Base-by-base conservation (phyloP, 2,888 invertebrate genomes). In the Tetramorium bicarinatum region DNA sequence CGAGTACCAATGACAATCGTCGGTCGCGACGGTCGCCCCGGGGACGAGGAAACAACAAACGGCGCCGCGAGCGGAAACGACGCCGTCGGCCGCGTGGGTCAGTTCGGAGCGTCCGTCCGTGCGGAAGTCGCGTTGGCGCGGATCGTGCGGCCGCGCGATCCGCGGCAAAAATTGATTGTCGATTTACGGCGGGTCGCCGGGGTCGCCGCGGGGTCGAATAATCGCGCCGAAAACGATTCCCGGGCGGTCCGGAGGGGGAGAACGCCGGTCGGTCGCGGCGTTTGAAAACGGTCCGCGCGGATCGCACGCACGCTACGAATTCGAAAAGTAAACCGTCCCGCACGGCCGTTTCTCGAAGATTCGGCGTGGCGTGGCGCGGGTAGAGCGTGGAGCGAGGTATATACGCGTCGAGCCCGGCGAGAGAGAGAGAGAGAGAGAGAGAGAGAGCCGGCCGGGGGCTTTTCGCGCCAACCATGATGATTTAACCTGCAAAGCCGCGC, bases 391-490 rank as follows among this genome's bases (percentile, higher is more conserved):
- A 9, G 56, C 56, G 56, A n/a, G n/a, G 79, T 56, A 56, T 29
- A 3, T n/a, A 21, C 2, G 0, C 67, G 25, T 0, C 21, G 54
- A 1, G 47, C 34, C 67, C 34, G 18, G 47, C 29, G 15, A 47
- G 47, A 18, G 49, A 3, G n/a, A 11, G n/a, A 1, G 29, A n/a
- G n/a, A n/a, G n/a, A n/a, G 15, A 47, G 47, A 18, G 49, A 3
- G n/a, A 11, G n/a, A 1, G 29, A n/a, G 54, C 69, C 64, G 49
- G 44, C 18, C 8, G 15, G 47, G 47, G 64, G 52, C 82, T 92
- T 93, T 93, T 93, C 93, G 93, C 93, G 93, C 93, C 93, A 93
- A 93, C 89, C 88, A 86, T 87, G 85, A 87, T 71, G 87, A 85
- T 91, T 88, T 92, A 92, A 92, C 90, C 91, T 90, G 84, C n/a